phyloP scores from a whole-genome alignment of 1,140 invertebrate species.

The Zaprionus africanus region DNA sequence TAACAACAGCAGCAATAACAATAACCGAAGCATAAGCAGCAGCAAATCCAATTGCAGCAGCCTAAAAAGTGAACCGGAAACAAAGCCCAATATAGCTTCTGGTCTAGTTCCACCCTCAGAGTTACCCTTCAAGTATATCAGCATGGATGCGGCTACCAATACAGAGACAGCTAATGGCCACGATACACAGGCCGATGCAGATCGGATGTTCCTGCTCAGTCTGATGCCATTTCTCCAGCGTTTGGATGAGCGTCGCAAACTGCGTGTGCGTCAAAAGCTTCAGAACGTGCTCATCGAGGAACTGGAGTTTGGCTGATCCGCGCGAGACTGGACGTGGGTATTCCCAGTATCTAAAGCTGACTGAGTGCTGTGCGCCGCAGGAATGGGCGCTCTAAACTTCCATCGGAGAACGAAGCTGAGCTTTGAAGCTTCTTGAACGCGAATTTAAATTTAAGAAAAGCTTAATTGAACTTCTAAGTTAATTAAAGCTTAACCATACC shows the following conservation, averaged over 20 bases:
- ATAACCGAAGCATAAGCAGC: constrained; percentile 23
- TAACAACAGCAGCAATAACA: neutral
- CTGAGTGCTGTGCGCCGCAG: neutral
- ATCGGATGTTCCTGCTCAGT: constrained; percentile 77
- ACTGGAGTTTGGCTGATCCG: constrained; percentile 63
- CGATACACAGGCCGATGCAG: constrained; percentile 61
- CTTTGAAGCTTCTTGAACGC: neutral
- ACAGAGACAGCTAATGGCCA: constrained; percentile 51
- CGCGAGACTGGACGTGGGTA: neutral
- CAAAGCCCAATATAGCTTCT: constrained; percentile 23
- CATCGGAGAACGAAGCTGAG: neutral
- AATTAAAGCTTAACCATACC: neutral
- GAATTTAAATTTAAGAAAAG: neutral
- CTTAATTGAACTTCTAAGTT: neutral
- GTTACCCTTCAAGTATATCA: constrained; percentile 72
- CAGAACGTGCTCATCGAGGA: constrained; percentile 76
- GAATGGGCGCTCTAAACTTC: neutral
- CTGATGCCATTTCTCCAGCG: constrained; percentile 73
- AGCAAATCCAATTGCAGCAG: constrained; percentile 20
- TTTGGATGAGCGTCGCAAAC: constrained; percentile 67
- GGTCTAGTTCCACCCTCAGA: constrained; percentile 11
- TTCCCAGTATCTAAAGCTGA: neutral
- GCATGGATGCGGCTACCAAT: constrained; percentile 67
- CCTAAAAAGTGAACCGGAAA: constrained; percentile 52
- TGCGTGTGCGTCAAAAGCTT: constrained; percentile 72